Base-by-base conservation (phyloP, 2,113 vertebrate genomes). In the Hyla sarda region DNA sequence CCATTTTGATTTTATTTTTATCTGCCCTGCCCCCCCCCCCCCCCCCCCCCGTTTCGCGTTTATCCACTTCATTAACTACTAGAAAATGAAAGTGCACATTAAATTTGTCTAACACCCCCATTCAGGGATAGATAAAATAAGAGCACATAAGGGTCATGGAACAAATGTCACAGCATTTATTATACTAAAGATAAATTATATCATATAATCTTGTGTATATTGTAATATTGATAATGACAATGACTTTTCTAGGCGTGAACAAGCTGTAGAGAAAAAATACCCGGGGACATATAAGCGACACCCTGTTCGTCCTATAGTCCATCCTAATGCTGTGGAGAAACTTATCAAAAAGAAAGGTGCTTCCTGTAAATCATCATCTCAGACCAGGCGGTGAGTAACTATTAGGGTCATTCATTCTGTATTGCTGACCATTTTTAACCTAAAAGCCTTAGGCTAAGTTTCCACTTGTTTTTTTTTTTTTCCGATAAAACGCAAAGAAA, bases 261-360 rank as follows among this genome's bases (percentile, higher is more conserved):
- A 99, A 90, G 97, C 96, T 0, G 97, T 99, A 90, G 98, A 99
- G 90, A 99, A 99, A 90, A 99, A 98, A 88, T 99, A 98, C 54
- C 98, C 98, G 0, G 98, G 98, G 5, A 96, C 95, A 71, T 98
- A 98, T 90, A 99, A 99, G 88, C 95, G 98, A 4, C 96, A 98
- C 89, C 95, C 97, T 83, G 96, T 99, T 73, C 94, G 98, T 82
- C 97, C 97, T 76, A 98, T 99, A 41, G 97, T 99, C 88, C 94
- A 98, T 88, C 93, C 98, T 87, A 99, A 98, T 0, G 95, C 98
- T 72, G 96, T 99, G 75, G 98, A 99, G 93, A 99, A 98, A 87
- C 90, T 99, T 89, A 99, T 99, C 93, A 99, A 96, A 92, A 98
- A 96, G 91, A 99, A 98, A 87, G 95, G 96, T 7, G 94, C 95